These are phyloP conservation scores for Cheiracanthium punctorium DNA, from an alignment of 2,888 invertebrate genomes.

Conservation along the genomic window DNA sequence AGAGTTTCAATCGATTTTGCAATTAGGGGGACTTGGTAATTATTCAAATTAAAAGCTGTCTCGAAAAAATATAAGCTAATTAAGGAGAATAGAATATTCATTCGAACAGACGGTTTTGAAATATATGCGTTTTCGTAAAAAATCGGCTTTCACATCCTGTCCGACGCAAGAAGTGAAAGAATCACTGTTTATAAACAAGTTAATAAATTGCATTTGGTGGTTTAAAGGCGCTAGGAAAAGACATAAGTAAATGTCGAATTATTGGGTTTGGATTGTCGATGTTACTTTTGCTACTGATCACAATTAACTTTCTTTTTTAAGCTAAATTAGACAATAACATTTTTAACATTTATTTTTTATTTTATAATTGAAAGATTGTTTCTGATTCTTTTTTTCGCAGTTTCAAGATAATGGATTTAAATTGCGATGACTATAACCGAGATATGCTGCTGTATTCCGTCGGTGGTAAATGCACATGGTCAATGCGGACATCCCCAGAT, in stretches of 20 bases:
- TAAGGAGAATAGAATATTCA: constrained; percentile 68
- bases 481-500: too few relatives aligned
- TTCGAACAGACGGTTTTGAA: constrained; percentile 67
- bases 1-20: constrained; percentile 51
- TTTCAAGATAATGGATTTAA: too few relatives aligned
- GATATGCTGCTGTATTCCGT: too few relatives aligned
- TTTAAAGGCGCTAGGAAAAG: background rate
- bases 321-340: too few relatives aligned
- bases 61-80: constrained; percentile 60
- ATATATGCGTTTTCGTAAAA: constrained; percentile 41
- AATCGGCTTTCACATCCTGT: background rate
- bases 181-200: constrained; percentile 1
- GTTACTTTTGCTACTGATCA: too few relatives aligned
- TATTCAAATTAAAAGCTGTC: constrained; percentile 66
- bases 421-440: too few relatives aligned
- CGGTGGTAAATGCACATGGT: too few relatives aligned
- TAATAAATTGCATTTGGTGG: background rate
- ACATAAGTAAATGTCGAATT: background rate
- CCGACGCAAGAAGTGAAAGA: constrained; percentile 7
- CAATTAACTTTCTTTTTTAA: too few relatives aligned
- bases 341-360: too few relatives aligned
- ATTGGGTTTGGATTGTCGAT: too few relatives aligned
- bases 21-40: constrained; percentile 59
- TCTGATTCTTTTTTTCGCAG: too few relatives aligned
- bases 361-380: too few relatives aligned